Evolutionary conservation across 2,113 vertebrate genomes (phyloP), one percentile per base, ranked within the genome.

Genomic region (Halichoeres trimaculatus): DNA sequence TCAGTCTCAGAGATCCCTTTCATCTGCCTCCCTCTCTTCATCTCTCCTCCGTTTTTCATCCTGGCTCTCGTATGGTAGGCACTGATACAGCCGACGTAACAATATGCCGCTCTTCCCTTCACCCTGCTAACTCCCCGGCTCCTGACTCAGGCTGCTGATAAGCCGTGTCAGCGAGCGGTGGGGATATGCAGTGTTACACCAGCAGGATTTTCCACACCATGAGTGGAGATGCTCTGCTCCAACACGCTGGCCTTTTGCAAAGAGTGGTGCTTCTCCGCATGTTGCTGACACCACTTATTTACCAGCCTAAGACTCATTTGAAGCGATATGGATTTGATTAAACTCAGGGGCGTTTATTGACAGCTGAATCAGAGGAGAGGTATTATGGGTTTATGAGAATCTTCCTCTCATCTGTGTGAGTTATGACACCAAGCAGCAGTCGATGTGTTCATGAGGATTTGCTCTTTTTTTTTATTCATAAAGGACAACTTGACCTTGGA

Each of bases 101-200:
- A 88, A 82, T 78, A 47, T 57, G 52, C 72, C 1, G 22, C 34
- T 77, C 59, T 78, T 78, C 73, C 55, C 70, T 61, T 64, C 70
- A 48, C 40, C 77, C 77, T 35, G 52, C 76, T 85, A 84, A 91
- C 86, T 87, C 86, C 76, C 62, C 20, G 2, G 59, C 78, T 85
- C 86, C 87, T 89, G 81, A 91, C 77, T 91, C 88, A 84, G 85
- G 57, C 74, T 48, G 0, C 76, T 48, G 70, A 86, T 84, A 80
- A 90, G 79, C 77, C 65, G 8, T 76, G 85, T 88, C 86, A 87
- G 83, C 72, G 22, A 66, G 61, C 8, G 0, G 55, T 53, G 13
- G 47, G 57, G 69, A 76, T 85, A 45, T 40, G 35, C 73, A 38
- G 58, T 26, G 78, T 71, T 61, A 76, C n/a, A 78, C 64, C 64